Conservation (phyloP, 2,888 invertebrate genomes). For the Drosophila gaucha region DNA sequence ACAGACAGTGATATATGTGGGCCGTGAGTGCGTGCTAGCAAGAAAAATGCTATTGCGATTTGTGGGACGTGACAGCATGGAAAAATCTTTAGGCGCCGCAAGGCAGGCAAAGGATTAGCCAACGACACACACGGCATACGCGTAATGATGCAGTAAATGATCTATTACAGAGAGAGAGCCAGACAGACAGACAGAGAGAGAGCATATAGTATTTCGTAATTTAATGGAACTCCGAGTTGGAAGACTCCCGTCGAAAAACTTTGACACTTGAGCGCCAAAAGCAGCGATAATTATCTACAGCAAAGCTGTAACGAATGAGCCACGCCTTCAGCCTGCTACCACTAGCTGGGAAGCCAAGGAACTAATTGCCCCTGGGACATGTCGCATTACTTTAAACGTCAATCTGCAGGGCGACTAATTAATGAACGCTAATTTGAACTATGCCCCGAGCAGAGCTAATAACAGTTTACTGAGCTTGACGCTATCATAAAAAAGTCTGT, state of each 20-base stretch:
- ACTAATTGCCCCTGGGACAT: conserved; percentile 60
- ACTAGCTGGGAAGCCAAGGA: not conserved
- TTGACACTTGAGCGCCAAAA: conserved; percentile 35
- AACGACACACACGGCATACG: conserved; percentile 47
- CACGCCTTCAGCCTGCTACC: not conserved
- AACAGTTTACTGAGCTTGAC: conserved; percentile 15
- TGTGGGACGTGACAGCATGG: conserved; percentile 65
- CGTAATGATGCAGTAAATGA: conserved; percentile 73
- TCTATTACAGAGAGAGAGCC: conserved; percentile 45
- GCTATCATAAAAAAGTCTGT: conserved; percentile 63
- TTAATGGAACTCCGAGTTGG: conserved; percentile 24
- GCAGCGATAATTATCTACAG: conserved; percentile 45
- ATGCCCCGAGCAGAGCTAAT: conserved; percentile 24
- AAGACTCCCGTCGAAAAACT: conserved; percentile 13
- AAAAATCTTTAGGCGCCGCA: conserved; percentile 34
- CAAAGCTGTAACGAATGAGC: conserved; percentile 22
- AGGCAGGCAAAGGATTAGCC: conserved; percentile 66
- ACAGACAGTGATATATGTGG: conserved; percentile 71
- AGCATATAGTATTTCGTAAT: conserved; percentile 29
- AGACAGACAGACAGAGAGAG: not conserved
- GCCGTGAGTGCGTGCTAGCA: conserved; percentile 44
- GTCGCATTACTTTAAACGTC: conserved; percentile 66
- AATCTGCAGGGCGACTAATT: conserved; percentile 70
- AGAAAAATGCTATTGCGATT: conserved; percentile 53
- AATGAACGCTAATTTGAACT: conserved; percentile 71